Evolutionary conservation across 2,888 invertebrate genomes (phyloP), one percentile per base, ranked within the genome.

Genomic region (Nasonia oneida): DNA sequence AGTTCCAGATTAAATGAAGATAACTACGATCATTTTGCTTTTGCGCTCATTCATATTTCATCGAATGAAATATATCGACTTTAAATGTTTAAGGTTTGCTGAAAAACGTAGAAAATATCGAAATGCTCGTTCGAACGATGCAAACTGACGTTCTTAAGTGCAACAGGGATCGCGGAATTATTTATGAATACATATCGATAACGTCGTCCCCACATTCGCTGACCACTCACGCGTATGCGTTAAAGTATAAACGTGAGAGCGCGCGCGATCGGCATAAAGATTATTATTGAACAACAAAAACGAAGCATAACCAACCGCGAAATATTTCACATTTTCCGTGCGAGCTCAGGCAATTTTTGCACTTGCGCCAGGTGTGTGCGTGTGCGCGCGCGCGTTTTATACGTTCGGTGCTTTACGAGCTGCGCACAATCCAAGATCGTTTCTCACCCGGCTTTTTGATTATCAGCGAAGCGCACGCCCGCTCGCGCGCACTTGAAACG

Each of bases 391-490:
- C 53, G 75, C 39, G 8, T 37, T 4, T 37, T 37, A 37, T 37
- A 29, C 47, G 39, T 14, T 67, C 67, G 29, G 47, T 10, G 67
- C 47, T 78, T 78, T 78, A 78, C 64, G 42, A 78, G 64, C 42
- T 61, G 37, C 50, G 14, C 50, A 33, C 76, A 33, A 77, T 77
- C 42, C 78, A 67, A 42, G 78, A 78, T 78, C 78, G 64, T 78
- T 78, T 78, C 67, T 64, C 78, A 67, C 67, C 42, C 67, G 47
- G 64, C 67, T 29, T 81, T 80, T 70, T 53, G 71, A 57, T 81
- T 81, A 81, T 73, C 81, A n/a, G 18, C 53, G 71, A 57, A 39
- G 81, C 73, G 37, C 39, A 57, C 6, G 14, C 15, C 18, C 42
- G 75, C 53, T 39, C 61, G 64, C 64, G 64, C 29, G 61, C 29